These are phyloP conservation scores for Xiphias gladius DNA, from an alignment of 2,113 vertebrate species.

Conservation along the genomic window DNA sequence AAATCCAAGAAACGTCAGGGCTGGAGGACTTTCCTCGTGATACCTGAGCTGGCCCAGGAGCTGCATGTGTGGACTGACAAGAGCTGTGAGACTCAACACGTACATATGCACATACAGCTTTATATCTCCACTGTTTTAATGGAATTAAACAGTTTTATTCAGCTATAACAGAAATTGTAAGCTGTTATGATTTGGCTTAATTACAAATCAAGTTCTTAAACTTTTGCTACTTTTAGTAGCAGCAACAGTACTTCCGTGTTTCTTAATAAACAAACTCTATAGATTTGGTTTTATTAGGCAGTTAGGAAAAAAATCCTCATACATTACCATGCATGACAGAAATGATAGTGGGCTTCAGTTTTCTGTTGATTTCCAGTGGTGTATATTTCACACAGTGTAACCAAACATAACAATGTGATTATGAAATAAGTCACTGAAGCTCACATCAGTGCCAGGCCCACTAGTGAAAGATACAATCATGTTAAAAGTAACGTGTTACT, in stretches of 20 bases:
- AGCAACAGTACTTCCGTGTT: too few species aligned
- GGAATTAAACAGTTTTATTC: not conserved
- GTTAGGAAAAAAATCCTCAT: too few species aligned
- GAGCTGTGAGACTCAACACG: conserved; percentile 87
- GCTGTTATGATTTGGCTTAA: too few species aligned
- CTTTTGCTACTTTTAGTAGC: too few species aligned
- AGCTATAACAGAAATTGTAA: not conserved
- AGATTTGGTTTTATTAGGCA: too few species aligned
- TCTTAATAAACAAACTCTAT: too few species aligned
- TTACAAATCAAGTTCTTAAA: too few species aligned
- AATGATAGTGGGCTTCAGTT: too few species aligned
- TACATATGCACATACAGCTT: not conserved
- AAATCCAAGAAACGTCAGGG: conserved; percentile 98
- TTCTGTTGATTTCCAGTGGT: too few species aligned
- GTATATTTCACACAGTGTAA: not conserved
- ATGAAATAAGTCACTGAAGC: not conserved
- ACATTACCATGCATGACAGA: too few species aligned
- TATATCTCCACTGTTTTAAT: not conserved
- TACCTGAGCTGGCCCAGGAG: conserved; percentile 95
- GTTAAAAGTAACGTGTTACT: not conserved
- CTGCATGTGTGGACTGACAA: conserved; percentile 97
- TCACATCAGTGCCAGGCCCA: not conserved
- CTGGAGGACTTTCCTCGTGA: conserved; percentile 96
- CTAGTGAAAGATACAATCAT: not conserved
- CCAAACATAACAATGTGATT: not conserved